Base-by-base conservation (phyloP, 2,888 invertebrate genomes). In the Pristionchus exspectatus region DNA sequence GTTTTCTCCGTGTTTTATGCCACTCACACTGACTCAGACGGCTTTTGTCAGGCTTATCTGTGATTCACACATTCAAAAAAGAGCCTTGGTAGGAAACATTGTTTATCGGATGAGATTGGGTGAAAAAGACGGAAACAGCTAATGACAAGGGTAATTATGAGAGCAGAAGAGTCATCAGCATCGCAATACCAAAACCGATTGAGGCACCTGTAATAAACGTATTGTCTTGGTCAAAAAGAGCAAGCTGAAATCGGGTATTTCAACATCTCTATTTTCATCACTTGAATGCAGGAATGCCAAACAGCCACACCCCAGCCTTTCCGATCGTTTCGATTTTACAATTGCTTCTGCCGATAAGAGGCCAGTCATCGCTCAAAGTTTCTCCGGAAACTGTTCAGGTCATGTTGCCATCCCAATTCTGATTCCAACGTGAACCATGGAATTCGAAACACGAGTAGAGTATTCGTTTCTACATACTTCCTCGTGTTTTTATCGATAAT, bases 221-320 rank as follows among this genome's bases (percentile, higher is more conserved):
- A 9, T 63, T 63, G n/a, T n/a, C 7, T 5, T 63, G 63, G 5
- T n/a, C 9, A n/a, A 63, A 2, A 63, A 63, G 24, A n/a, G 44
- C 9, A 50, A 50, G 44, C 3, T 50, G 63, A 63, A 59, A 63
- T 63, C 63, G 24, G 7, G 21, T n/a, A n/a, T 24, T 63, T 63
- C 63, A 63, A 24, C 63, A 63, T n/a, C 63, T 63, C 63, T 63
- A 63, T n/a, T 63, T 63, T 63, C 63, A 63, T n/a, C 63, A 63
- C n/a, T 63, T 24, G 10, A 4, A 4, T 18, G 21, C 59, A 63
- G 63, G n/a, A 63, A 63, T 63, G 63, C n/a, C n/a, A 16, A 54
- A 12, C 54, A 54, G 54, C 63, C 63, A 63, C 63, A n/a, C 63
- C 63, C 63, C 63, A 63, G 5, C 7, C 63, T n/a, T 50, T 50